Base-by-base conservation (phyloP, 2,888 invertebrate species). In the Eupithecia subfuscata region DNA sequence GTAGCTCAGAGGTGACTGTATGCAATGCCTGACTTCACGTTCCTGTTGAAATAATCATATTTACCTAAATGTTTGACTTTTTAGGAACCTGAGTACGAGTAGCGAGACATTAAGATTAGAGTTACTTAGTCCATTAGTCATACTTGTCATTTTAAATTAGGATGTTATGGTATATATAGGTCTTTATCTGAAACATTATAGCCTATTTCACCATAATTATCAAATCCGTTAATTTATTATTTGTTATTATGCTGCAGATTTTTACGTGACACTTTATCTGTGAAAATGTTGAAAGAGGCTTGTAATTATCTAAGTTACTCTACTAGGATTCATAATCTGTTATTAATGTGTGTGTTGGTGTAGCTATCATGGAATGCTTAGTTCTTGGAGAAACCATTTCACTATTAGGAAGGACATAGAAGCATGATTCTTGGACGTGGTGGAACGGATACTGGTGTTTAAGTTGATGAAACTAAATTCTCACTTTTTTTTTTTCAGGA, bases 1-100 rank as follows among this genome's bases (percentile, higher is more conserved):
- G 94, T 86, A 94, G 94, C 84, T 93, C 94, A 76, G 95, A 94
- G 93, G 93, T 95, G 91, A 93, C 86, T 86, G 83, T 84, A 86
- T 81, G 77, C 75, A 77, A 60, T 82, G 81, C 81, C 79, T 80
- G 75, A 56, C 52, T 22, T 43, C 68, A 60, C 43, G 68, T 72
- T 79, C 71, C 75, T 77, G 68, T 48, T 48, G 37, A 70, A 48
- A 72, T 63, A 70, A 67, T 25, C 75, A 70, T 78, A 67, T 75
- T 72, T 68, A 43, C 68, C 68, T 56, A 64, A 70, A 48, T 69
- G 16, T 68, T 37, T 67, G 40, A 72, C 40, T 43, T 65, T 71
- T 30, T 75, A 77, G 77, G 77, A 77, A 68, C 77, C 75, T 34
- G 70, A 69, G 73, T 75, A 75, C 71, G 74, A 74, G 74, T 77